A percentile compares a stretch with the other conserved stretches of the same genome.
Evolutionary conservation across 2,113 vertebrate genomes (phyloP).

Genomic region (Pteronura brasiliensis): DNA sequence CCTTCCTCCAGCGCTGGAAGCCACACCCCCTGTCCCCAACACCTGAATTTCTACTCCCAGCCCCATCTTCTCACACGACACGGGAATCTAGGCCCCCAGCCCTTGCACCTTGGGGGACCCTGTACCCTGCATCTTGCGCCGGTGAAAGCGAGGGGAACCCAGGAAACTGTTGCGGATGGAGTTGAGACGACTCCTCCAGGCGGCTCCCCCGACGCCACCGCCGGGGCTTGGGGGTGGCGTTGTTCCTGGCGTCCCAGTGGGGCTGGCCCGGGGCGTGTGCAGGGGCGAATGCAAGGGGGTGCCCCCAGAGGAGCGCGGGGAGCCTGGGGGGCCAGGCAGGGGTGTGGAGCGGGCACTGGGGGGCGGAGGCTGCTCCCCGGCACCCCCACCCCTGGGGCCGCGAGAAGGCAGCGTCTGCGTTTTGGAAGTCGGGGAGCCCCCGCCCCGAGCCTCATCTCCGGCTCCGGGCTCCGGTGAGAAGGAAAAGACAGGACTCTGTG

Average conservation of each 20-base stretch:
- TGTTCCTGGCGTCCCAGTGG: conserved; percentile 85
- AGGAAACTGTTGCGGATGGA: conserved; percentile 95
- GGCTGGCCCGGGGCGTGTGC: conserved; percentile 88
- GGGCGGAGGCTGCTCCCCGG: conserved; percentile 88
- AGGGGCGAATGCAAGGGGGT: conserved; percentile 87
- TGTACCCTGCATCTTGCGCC: conserved; percentile 93
- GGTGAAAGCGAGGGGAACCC: conserved; percentile 94
- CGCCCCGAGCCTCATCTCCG: conserved; percentile 75
- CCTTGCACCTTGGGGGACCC: too few relatives aligned
- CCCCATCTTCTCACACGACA: fast-evolving
- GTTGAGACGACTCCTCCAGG: conserved; percentile 94
- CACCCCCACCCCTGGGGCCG: conserved; percentile 79
- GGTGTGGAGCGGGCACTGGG: conserved; percentile 90
- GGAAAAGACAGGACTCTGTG: conserved; percentile 94
- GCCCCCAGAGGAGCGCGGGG: conserved; percentile 87
- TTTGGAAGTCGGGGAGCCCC: conserved; percentile 88
- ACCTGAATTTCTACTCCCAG: background rate
- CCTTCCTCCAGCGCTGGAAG: background rate
- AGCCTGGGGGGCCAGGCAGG: conserved; percentile 86
- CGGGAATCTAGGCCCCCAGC: background rate
- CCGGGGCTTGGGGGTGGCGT: conserved; percentile 94
- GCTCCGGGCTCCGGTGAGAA: conserved; percentile 89
- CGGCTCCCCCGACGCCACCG: conserved; percentile 88
- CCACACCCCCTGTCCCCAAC: too few relatives aligned
- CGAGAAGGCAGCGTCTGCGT: conserved; percentile 93